phyloP scores from a whole-genome alignment of 2,797 vertebrate species.

The Molossus molossus region DNA sequence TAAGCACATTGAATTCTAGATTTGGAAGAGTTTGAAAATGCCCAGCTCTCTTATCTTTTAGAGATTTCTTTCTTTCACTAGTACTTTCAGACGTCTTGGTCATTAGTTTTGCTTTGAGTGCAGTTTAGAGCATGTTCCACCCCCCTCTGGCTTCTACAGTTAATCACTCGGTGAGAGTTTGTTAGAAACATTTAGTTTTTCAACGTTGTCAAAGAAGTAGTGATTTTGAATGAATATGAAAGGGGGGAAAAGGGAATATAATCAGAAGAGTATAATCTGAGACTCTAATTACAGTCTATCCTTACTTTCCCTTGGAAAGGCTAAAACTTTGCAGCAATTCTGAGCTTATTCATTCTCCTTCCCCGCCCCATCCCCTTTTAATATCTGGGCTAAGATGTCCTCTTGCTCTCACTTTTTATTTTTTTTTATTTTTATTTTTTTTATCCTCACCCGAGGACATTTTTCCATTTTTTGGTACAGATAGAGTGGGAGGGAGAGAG shows the following conservation, averaged over 20 bases:
- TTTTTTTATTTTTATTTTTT: too few relatives aligned
- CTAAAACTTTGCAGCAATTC: constrained; percentile 4
- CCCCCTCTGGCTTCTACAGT: constrained; percentile 19
- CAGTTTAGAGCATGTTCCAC: constrained; percentile 48
- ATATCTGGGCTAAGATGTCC: constrained; percentile 65
- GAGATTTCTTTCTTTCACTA: background rate
- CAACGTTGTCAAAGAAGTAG: constrained; percentile 41
- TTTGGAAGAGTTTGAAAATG: constrained; percentile 49
- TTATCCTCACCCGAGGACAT: too few relatives aligned
- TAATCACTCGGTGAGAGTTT: background rate
- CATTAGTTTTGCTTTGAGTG: constrained; percentile 65
- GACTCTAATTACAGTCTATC: constrained; percentile 11
- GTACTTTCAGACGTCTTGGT: constrained; percentile 9
- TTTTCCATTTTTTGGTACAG: too few relatives aligned
- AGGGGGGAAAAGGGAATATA: background rate
- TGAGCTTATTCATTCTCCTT: background rate
- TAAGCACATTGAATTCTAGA: background rate
- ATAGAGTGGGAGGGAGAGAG: too few relatives aligned
- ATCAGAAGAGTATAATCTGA: background rate
- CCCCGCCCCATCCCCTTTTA: background rate
- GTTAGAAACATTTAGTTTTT: constrained; percentile 58
- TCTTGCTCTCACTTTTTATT: constrained; percentile 47
- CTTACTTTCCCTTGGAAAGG: constrained; percentile 41
- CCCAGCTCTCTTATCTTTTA: background rate
- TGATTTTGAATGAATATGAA: constrained; percentile 48